phyloP scores from a whole-genome alignment of 2,797 vertebrate genomes.

The Diglossa cyanea region DNA sequence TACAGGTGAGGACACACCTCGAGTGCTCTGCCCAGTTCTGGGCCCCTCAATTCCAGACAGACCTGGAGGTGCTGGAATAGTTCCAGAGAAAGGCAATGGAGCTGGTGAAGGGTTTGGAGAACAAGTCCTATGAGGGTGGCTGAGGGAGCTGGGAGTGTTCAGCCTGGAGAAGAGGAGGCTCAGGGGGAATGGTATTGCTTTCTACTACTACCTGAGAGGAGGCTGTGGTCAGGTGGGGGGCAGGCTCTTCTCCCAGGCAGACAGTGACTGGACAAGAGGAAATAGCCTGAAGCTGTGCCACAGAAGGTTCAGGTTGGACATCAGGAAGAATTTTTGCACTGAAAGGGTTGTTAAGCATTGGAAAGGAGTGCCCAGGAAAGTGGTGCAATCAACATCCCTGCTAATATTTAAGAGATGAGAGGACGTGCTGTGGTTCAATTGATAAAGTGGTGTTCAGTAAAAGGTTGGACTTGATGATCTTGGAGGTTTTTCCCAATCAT shows the following conservation, averaged over 20 bases:
- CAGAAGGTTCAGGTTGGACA: neutral
- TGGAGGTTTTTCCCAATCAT: neutral
- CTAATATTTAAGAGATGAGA: neutral
- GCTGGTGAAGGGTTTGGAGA: neutral
- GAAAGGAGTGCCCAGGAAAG: neutral
- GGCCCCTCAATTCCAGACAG: neutral
- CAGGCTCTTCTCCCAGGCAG: neutral
- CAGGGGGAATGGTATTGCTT: neutral
- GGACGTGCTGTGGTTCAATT: neutral
- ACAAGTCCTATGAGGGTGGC: rapidly evolving
- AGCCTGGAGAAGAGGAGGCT: neutral
- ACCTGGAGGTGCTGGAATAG: neutral
- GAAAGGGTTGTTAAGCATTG: neutral
- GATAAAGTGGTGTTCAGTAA: neutral
- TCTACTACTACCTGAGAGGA: neutral
- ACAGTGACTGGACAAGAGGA: neutral
- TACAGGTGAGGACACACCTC: neutral
- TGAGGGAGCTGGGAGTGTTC: neutral
- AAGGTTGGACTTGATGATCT: neutral
- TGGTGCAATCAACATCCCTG: neutral
- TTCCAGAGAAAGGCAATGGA: neutral
- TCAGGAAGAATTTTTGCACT: neutral
- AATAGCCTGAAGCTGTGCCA: neutral
- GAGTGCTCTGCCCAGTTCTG: neutral
- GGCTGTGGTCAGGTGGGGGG: neutral